Conservation (phyloP, 2,888 invertebrate genomes). For the Lydus trimaculatus region DNA sequence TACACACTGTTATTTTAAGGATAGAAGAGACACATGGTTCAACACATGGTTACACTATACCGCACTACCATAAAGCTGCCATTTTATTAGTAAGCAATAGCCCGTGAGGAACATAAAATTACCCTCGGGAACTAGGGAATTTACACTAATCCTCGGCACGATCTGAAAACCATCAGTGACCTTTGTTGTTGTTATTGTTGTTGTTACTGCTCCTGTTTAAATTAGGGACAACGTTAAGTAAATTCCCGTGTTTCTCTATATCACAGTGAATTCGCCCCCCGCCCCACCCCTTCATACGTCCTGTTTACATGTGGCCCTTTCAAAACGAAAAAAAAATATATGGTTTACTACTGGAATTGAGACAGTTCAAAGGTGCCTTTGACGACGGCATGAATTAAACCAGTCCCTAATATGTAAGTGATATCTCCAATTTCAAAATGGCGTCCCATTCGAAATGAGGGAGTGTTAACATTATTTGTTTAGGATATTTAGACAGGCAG, state of each 20-base stretch:
- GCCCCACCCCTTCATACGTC: too few species aligned
- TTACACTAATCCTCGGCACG: constrained; percentile 38
- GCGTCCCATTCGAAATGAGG: constrained; percentile 44
- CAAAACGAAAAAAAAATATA: neutral
- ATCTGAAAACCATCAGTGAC: constrained; percentile 40
- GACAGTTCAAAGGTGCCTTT: constrained; percentile 40
- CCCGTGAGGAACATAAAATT: constrained; percentile 42
- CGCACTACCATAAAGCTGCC: constrained; percentile 33
- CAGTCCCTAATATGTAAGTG: constrained; percentile 44
- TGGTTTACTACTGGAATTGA: constrained; percentile 1
- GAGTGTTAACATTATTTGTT: constrained; percentile 54
- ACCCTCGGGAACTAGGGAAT: constrained; percentile 34
- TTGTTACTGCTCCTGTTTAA: constrained; percentile 25
- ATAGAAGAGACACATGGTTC: constrained; percentile 39
- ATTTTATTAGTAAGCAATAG: constrained; percentile 44
- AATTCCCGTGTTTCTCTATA: constrained; percentile 25
- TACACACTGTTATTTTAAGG: constrained; percentile 48
- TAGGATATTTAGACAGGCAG: constrained; percentile 54
- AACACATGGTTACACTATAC: constrained; percentile 38
- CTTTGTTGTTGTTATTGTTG: constrained; percentile 35
- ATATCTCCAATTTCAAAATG: constrained; percentile 44
- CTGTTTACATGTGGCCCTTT: neutral
- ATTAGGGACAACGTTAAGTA: constrained; percentile 33
- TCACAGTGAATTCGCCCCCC: constrained; percentile 5
- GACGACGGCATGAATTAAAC: constrained; percentile 41